These are phyloP conservation scores for Pseudanteris insignis DNA, from an alignment of 2,888 invertebrate genomes.

Conservation along the genomic window DNA sequence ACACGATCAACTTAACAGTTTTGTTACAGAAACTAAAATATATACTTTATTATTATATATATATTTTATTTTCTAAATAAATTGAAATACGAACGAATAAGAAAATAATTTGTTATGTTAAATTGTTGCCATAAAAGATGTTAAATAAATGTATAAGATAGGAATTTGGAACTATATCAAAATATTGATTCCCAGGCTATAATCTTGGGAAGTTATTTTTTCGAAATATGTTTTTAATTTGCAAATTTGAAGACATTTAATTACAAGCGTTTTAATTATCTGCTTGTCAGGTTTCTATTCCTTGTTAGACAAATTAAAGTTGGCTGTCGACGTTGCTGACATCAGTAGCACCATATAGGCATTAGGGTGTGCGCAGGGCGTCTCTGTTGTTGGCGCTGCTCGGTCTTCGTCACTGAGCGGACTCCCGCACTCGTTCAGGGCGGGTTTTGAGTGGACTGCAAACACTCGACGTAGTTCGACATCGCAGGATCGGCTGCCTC, in stretches of 20 bases:
- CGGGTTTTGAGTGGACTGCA: slow-evolving; percentile 66
- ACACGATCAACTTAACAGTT: too few species aligned
- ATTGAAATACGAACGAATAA: too few species aligned
- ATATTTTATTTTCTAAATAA: too few species aligned
- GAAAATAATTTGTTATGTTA: too few species aligned
- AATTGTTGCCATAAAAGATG: too few species aligned
- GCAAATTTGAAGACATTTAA: slow-evolving; percentile 17
- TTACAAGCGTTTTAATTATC: slow-evolving; percentile 42
- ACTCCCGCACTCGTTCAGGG: slow-evolving; percentile 60
- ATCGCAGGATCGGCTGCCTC: slow-evolving; percentile 50
- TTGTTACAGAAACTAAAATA: too few species aligned
- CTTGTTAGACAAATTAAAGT: slow-evolving; percentile 65
- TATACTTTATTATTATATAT: too few species aligned
- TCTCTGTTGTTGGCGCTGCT: slow-evolving; percentile 15
- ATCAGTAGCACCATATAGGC: slow-evolving; percentile 26
- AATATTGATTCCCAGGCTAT: too few species aligned
- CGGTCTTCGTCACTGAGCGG: slow-evolving; percentile 43
- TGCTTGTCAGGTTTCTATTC: slow-evolving; percentile 59
- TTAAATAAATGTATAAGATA: too few species aligned
- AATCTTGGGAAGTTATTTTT: too few species aligned
- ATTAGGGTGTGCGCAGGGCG: slow-evolving; percentile 14
- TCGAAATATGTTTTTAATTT: too few species aligned
- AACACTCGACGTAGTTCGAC: slow-evolving; percentile 61
- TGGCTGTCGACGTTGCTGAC: slow-evolving; percentile 43
- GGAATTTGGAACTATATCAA: too few species aligned